Base-by-base conservation (phyloP, 2,888 invertebrate species). In the Ornithoptera priamus region DNA sequence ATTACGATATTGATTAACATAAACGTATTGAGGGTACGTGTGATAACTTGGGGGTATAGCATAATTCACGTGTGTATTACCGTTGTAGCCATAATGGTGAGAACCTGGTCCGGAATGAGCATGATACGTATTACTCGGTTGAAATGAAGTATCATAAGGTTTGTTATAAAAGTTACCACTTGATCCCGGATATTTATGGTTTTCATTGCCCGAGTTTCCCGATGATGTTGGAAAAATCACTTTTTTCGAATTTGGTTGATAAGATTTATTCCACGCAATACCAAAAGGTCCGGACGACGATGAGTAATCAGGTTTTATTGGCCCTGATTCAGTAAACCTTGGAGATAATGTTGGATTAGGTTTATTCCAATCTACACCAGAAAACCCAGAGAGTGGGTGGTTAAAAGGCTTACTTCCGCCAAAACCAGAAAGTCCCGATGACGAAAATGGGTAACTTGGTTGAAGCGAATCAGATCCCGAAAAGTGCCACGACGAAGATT, bases 1-100 rank as follows among this genome's bases (percentile, higher is more conserved):
- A 74, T 87, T 77, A 73, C 89, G 85, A 71, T 91, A 92, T 72
- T 90, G 82, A 17, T 80, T 84, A 10, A 92, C 77, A 72, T 92
- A 91, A 1, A 87, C 80, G 61, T 90, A 82, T 71, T 90, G 91
- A 0, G 92, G 92, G 39, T 86, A 75, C 0, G 81, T 74, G 72
- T 88, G 84, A 71, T 88, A 89, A 15, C 81, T 76, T 18, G 79
- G 78, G 6, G 72, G 72, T 39, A 64, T 30, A 67, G 60, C 59
- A 50, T 62, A 62, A 50, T 66, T 70, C n/a, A 62, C 46, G 70
- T 77, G 74, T 12, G 69, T 67, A 60, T 74, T 64, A 56, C 69
- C 64, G 10, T 20, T 59, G 39, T 58, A 24, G 22, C 62, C 57
- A 67, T 72, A 62, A 60, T 58, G 65, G 59, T 70, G 68, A 30